A percentile compares a stretch with the other conserved stretches of the same genome.
Evolutionary conservation across 2,888 invertebrate species (phyloP).

Genomic region (Pheosia tremula): DNA sequence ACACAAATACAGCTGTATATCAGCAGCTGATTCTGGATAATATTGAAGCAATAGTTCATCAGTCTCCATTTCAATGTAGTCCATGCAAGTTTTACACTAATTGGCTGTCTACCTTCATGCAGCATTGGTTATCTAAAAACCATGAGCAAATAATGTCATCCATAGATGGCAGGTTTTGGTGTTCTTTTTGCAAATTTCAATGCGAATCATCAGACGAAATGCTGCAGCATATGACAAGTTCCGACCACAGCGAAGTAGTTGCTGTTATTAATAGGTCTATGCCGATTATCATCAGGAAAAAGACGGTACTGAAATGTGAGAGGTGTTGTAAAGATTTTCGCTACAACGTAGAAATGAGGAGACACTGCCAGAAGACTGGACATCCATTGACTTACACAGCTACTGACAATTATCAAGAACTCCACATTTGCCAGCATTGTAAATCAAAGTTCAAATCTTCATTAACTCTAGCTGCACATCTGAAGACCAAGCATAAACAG

Average conservation of each 20-base stretch:
- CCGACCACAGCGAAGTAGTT: constrained; percentile 89
- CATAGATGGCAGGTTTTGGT: constrained; percentile 87
- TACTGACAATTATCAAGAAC: constrained; percentile 87
- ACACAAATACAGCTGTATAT: constrained; percentile 81
- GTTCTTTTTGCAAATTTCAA: constrained; percentile 90
- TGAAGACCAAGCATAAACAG: constrained; percentile 85
- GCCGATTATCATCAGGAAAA: constrained; percentile 90
- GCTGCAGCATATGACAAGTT: constrained; percentile 87
- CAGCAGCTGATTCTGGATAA: constrained; percentile 89
- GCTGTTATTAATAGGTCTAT: constrained; percentile 91
- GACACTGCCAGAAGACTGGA: constrained; percentile 82
- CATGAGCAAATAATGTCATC: constrained; percentile 82
- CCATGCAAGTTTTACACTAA: constrained; percentile 94
- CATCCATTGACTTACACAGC: constrained; percentile 81
- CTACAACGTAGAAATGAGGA: constrained; percentile 89
- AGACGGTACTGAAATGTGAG: constrained; percentile 85
- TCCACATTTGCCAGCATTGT: constrained; percentile 86
- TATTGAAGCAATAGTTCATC: constrained; percentile 90
- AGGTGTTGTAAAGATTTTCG: constrained; percentile 88
- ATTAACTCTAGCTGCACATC: constrained; percentile 87
- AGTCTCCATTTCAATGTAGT: constrained; percentile 94
- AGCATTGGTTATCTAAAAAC: constrained; percentile 89
- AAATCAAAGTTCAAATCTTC: constrained; percentile 84
- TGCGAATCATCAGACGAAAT: constrained; percentile 86
- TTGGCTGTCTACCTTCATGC: constrained; percentile 87